Conservation (phyloP, 2,113 vertebrate species). For the Psittacula cyanocephala region DNA sequence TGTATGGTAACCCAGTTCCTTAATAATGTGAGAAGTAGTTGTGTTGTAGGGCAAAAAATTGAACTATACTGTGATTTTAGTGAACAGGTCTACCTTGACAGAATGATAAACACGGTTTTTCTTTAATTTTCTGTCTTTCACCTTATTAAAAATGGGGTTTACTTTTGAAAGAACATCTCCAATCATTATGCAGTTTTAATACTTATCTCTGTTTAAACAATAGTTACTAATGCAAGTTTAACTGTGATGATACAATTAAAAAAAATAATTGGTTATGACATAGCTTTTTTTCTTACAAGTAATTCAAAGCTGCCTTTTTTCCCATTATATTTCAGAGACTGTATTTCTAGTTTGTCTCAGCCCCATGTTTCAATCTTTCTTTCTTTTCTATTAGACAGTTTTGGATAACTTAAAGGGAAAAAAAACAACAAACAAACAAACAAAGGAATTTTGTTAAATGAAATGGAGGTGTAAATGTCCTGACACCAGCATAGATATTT, state of each 20-base stretch:
- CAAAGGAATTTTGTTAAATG: background rate
- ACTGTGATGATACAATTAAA: background rate
- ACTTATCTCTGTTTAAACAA: background rate
- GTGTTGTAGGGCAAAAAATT: background rate
- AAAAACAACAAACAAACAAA: background rate
- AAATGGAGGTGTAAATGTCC: background rate
- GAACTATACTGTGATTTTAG: background rate
- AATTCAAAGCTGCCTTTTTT: background rate
- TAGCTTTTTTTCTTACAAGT: background rate
- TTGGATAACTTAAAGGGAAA: background rate
- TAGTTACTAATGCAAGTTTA: background rate
- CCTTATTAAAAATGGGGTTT: background rate
- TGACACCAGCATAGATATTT: background rate
- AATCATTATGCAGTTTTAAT: background rate
- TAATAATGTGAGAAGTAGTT: background rate
- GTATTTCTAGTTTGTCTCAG: background rate
- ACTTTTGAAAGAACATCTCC: background rate
- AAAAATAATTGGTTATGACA: rapidly evolving
- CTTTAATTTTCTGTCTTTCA: background rate
- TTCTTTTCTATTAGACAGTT: background rate
- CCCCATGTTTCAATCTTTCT: background rate
- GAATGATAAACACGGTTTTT: rapidly evolving
- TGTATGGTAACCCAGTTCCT: background rate
- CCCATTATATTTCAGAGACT: background rate
- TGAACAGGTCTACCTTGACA: background rate